phyloP scores from a whole-genome alignment of 2,113 vertebrate genomes.

The Spermophilus dauricus region DNA sequence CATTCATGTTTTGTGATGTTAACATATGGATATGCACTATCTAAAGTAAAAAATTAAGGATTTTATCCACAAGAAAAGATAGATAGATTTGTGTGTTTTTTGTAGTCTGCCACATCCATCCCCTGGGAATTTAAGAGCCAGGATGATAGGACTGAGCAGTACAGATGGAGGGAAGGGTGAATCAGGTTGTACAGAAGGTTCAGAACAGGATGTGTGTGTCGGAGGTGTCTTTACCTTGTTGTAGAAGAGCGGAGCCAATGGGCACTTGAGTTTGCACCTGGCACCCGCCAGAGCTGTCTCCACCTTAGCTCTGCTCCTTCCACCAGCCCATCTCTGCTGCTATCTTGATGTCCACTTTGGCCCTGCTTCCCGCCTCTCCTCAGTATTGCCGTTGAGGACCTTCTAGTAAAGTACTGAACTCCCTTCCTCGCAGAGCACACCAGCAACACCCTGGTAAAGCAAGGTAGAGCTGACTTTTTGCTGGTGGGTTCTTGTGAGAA shows the following conservation, averaged over 20 bases:
- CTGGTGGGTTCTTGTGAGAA: background rate
- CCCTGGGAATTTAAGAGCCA: background rate
- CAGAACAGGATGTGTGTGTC: rapidly evolving
- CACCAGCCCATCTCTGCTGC: rapidly evolving
- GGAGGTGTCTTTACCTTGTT: too few species aligned
- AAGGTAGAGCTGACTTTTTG: background rate
- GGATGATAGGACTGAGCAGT: background rate
- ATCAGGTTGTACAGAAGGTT: rapidly evolving
- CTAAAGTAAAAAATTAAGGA: background rate
- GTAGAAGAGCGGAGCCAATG: rapidly evolving
- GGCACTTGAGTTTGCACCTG: rapidly evolving
- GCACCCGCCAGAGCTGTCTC: background rate
- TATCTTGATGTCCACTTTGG: rapidly evolving
- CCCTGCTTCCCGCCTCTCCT: background rate
- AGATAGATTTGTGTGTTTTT: background rate
- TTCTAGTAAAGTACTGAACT: background rate
- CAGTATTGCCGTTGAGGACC: rapidly evolving
- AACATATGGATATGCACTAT: background rate
- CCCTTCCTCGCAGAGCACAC: background rate
- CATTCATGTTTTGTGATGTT: background rate
- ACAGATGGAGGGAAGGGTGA: background rate
- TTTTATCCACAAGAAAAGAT: background rate
- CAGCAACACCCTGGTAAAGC: background rate
- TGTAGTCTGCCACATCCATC: background rate
- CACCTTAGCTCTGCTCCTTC: rapidly evolving